A percentile compares a stretch with the other conserved stretches of the same genome.
Conservation (phyloP, 1,140 invertebrate genomes). For the Thaumatotibia leucotreta region DNA sequence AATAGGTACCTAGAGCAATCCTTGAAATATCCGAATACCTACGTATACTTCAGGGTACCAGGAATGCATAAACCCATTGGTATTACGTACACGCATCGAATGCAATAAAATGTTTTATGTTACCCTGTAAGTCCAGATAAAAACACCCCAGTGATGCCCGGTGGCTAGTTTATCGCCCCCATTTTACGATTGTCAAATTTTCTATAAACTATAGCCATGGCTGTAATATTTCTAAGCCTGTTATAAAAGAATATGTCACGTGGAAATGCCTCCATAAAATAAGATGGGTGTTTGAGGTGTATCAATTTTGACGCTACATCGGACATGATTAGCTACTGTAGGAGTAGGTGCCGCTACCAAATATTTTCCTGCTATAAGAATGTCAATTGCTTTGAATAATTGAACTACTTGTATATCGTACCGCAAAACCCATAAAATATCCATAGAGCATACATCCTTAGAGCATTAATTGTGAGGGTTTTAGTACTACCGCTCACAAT, state of each 20-base stretch:
- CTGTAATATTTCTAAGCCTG: slow-evolving; percentile 2
- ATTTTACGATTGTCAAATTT: slow-evolving; percentile 69
- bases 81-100: slow-evolving; percentile 44
- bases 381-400: no score
- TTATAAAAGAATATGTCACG: slow-evolving; percentile 6
- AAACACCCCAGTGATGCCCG: slow-evolving; percentile 44
- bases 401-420: no score
- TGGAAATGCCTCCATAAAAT: slow-evolving; percentile 11
- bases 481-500: no score
- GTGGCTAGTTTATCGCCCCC: slow-evolving; percentile 49
- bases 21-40: no score
- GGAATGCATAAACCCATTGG: slow-evolving; percentile 33
- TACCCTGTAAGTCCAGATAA: slow-evolving; percentile 52
- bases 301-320: background rate
- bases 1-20: no score
- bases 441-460: no score
- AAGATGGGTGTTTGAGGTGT: background rate
- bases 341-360: background rate
- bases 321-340: background rate
- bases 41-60: slow-evolving; percentile 14
- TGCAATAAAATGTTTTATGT: slow-evolving; percentile 67
- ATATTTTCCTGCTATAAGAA: no score
- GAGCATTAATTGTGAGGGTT: no score
- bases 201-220: slow-evolving; percentile 50
- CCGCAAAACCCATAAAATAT: no score